phyloP scores from a whole-genome alignment of 2,113 vertebrate species.

The Sprattus sprattus region DNA sequence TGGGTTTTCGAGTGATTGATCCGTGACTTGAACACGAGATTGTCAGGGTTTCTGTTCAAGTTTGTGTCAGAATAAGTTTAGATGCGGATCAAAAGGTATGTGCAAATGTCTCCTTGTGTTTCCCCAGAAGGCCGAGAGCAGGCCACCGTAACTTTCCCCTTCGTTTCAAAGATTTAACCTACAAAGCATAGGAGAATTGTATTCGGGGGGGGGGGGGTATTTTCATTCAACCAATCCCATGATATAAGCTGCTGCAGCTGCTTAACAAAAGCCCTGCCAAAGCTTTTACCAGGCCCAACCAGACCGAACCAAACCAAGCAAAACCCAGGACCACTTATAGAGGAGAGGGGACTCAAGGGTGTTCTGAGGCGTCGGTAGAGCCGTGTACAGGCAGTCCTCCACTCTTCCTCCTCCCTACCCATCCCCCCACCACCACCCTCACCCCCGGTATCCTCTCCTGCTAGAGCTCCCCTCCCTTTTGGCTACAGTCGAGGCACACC shows the following conservation, averaged over 20 bases:
- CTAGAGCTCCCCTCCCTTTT: constrained; percentile 92
- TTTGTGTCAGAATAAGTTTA: background rate
- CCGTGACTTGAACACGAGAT: background rate
- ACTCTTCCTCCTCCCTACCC: background rate
- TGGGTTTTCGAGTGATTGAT: background rate
- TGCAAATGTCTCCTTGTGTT: constrained; percentile 11
- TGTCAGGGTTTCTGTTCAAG: background rate
- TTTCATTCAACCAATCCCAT: background rate
- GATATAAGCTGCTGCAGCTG: background rate
- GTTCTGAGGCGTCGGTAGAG: background rate
- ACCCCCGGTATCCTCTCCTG: background rate
- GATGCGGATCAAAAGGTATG: background rate
- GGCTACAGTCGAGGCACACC: constrained; percentile 90
- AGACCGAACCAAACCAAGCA: background rate
- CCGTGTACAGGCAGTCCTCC: background rate
- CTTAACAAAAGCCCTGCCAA: background rate
- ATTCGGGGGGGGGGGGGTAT: background rate
- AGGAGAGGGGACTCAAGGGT: background rate
- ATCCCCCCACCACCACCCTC: background rate
- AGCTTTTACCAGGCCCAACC: background rate
- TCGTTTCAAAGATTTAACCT: background rate
- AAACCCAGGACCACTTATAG: background rate
- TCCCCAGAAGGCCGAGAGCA: background rate
- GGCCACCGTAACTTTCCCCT: background rate
- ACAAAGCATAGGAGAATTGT: background rate